Evolutionary conservation across 2,113 vertebrate species (phyloP).

Genomic region (Microcebus murinus): DNA sequence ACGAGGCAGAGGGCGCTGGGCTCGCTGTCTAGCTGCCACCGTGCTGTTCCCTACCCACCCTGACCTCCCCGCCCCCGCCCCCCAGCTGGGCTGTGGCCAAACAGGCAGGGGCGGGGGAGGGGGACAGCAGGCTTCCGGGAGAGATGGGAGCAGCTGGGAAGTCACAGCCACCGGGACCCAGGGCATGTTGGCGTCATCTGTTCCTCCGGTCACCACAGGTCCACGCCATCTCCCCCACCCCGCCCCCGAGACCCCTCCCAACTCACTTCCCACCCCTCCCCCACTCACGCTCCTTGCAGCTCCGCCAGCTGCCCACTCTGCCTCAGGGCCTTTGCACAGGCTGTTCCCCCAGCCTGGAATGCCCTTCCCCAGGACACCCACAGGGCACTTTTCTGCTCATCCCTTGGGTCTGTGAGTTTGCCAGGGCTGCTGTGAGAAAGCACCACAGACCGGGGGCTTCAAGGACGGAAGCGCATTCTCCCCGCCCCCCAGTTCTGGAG

Average conservation of each 20-base stretch:
- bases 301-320: rapidly evolving
- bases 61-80: background rate
- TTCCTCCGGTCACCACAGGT: background rate
- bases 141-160: background rate
- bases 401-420: background rate
- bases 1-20: background rate
- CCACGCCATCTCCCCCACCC: background rate
- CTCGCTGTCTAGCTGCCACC: background rate
- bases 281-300: too few species aligned
- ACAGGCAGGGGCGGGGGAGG: rapidly evolving
- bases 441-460: background rate
- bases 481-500: background rate
- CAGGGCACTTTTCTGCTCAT: rapidly evolving
- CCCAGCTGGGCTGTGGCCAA: background rate
- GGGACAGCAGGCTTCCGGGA: background rate
- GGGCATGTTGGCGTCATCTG: background rate
- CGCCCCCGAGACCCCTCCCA: too few species aligned
- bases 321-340: background rate
- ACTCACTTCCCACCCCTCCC: rapidly evolving
- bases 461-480: background rate
- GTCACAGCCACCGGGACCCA: too few species aligned
- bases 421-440: background rate
- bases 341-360: background rate
- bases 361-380: background rate
- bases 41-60: background rate